Conservation (phyloP, 2,888 invertebrate genomes). For the Tuberolachnus salignus region DNA sequence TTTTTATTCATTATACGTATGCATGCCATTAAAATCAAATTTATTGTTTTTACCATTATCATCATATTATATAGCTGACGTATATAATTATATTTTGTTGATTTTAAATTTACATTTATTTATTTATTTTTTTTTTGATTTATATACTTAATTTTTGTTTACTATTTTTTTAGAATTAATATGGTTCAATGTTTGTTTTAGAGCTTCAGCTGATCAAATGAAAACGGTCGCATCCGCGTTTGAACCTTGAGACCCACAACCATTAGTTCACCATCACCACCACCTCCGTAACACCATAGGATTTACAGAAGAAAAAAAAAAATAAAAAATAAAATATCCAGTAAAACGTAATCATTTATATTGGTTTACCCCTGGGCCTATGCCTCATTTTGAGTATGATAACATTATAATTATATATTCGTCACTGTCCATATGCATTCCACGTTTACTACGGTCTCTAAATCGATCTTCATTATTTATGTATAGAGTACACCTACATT, state of each 20-base stretch:
- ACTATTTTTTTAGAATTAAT: constrained; percentile 1
- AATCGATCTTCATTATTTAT: constrained; percentile 42
- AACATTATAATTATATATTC: neutral
- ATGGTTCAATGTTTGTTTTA: constrained; percentile 62
- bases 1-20: neutral
- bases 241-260: constrained; percentile 31
- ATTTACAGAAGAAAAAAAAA: too few relatives aligned
- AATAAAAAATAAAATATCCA: neutral
- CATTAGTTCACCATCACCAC: neutral
- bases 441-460: constrained; percentile 35
- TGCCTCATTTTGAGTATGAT: too few relatives aligned
- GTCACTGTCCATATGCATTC: constrained; percentile 31
- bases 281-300: too few relatives aligned
- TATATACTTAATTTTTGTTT: neutral
- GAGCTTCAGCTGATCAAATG: constrained; percentile 82
- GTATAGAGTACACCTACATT: neutral
- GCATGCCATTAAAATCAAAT: neutral
- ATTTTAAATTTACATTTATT: constrained; percentile 23
- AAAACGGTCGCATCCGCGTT: constrained; percentile 60
- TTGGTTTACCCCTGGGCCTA: constrained; percentile 8
- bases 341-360: too few relatives aligned
- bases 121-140: neutral
- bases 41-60: neutral
- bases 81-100: neutral
- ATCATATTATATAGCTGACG: too few relatives aligned